Evolutionary conservation across 2,797 vertebrate genomes (phyloP).

Genomic region (Columba guinea): DNA sequence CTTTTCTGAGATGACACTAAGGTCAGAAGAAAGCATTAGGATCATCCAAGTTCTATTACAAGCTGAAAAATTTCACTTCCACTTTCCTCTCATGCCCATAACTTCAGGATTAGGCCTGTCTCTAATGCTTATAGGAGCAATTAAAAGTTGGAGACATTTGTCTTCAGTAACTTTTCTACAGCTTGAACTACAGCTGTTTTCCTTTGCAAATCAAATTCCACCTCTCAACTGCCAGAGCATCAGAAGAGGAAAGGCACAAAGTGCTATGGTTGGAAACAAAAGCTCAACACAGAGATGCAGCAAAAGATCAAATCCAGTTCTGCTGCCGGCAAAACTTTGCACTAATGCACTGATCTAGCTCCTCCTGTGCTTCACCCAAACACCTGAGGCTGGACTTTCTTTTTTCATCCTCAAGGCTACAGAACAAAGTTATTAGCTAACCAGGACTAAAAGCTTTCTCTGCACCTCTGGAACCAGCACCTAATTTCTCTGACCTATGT

Average conservation of each 20-base stretch:
- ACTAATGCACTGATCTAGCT: not conserved
- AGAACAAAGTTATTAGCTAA: not conserved
- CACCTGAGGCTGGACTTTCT: not conserved
- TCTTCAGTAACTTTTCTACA: not conserved
- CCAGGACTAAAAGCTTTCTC: not conserved
- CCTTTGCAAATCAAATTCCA: constrained; percentile 32
- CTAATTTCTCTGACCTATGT: not conserved
- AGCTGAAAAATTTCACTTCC: not conserved
- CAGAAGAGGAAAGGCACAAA: not conserved
- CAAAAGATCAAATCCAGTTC: not conserved
- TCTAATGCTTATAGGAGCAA: not conserved
- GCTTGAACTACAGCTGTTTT: constrained; percentile 13
- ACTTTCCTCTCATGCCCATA: not conserved
- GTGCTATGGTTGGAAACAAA: not conserved
- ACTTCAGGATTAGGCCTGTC: not conserved
- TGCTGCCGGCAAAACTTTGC: not conserved
- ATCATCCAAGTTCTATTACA: not conserved
- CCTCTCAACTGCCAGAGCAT: not conserved
- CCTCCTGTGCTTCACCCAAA: not conserved
- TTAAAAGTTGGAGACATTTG: not conserved
- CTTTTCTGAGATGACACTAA: not conserved
- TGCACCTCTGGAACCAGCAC: not conserved
- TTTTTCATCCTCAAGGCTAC: not conserved
- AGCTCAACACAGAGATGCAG: not conserved
- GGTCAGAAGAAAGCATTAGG: not conserved